Evolutionary conservation across 1,140 invertebrate genomes (phyloP).

Genomic region (Gyrodactylus salaris): DNA sequence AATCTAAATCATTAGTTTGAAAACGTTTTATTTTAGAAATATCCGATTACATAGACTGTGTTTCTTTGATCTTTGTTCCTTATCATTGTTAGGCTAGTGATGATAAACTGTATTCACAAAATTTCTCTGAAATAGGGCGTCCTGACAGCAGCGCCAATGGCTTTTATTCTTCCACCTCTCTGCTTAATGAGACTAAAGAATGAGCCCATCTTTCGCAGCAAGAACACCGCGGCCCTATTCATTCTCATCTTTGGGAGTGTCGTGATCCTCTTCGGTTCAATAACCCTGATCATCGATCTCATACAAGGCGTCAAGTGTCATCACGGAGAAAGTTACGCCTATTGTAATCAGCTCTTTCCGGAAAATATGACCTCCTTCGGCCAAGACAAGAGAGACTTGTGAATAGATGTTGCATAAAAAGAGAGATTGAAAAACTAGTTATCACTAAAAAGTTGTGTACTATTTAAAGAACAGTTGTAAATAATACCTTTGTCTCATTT

Average conservation of each 20-base stretch:
- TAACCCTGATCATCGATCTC: constrained; percentile 26
- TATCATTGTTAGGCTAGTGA: background rate
- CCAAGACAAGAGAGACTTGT: too few species aligned
- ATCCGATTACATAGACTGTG: too few species aligned
- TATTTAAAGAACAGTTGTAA: too few species aligned
- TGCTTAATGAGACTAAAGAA: constrained; percentile 42
- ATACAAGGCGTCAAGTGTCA: constrained; percentile 25
- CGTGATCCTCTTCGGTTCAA: constrained; percentile 30
- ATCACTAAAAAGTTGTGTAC: too few species aligned
- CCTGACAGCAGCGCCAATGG: constrained; percentile 42
- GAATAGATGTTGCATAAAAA: too few species aligned
- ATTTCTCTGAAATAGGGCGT: constrained; percentile 28
- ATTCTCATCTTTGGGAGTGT: constrained; percentile 34
- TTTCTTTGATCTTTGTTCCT: too few species aligned
- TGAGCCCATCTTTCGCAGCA: constrained; percentile 30
- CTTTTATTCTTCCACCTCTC: constrained; percentile 43
- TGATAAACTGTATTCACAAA: background rate
- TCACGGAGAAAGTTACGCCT: constrained; percentile 29
- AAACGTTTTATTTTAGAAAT: too few species aligned
- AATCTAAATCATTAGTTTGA: too few species aligned
- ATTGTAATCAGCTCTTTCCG: constrained; percentile 20
- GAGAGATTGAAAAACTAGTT: too few species aligned
- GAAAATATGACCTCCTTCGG: too few species aligned
- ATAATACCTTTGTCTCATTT: too few species aligned
- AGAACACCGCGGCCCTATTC: constrained; percentile 35